Conservation (phyloP, 2,888 invertebrate genomes). For the Leptogaster cylindrica region DNA sequence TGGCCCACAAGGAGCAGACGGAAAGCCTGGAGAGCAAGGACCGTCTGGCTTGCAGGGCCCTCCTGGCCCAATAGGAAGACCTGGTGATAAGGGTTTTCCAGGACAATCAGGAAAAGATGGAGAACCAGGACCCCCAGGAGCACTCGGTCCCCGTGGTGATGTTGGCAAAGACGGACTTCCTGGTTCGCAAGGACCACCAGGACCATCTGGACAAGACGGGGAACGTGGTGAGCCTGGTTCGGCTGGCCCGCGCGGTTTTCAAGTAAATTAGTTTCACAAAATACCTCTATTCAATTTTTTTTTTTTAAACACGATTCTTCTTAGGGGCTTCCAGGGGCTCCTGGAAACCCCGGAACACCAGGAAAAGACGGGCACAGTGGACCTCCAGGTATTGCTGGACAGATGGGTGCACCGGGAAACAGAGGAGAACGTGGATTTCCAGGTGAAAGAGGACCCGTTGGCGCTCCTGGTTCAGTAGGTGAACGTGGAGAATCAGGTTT, state of each 20-base stretch:
- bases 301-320: slow-evolving; percentile 32
- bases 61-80: slow-evolving; percentile 75
- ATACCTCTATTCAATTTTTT: not conserved
- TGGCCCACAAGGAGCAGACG: slow-evolving; percentile 81
- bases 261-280: slow-evolving; percentile 66
- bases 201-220: slow-evolving; percentile 74
- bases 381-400: slow-evolving; percentile 70
- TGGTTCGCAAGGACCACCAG: slow-evolving; percentile 77
- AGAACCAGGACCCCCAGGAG: slow-evolving; percentile 72
- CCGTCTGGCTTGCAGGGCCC: slow-evolving; percentile 79
- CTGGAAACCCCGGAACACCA: slow-evolving; percentile 74
- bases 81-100: slow-evolving; percentile 69
- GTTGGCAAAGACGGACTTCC: slow-evolving; percentile 78
- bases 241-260: slow-evolving; percentile 80
- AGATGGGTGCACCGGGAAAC: slow-evolving; percentile 68
- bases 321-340: slow-evolving; percentile 75
- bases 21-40: slow-evolving; percentile 84
- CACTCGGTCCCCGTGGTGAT: slow-evolving; percentile 79
- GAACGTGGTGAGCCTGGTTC: slow-evolving; percentile 79
- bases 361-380: slow-evolving; percentile 85
- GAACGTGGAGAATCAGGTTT: slow-evolving; percentile 64
- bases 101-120: slow-evolving; percentile 85
- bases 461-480: slow-evolving; percentile 65
- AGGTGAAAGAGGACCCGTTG: slow-evolving; percentile 76
- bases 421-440: slow-evolving; percentile 75